phyloP scores from a whole-genome alignment of 2,888 invertebrate genomes.

The Laothoe populi region DNA sequence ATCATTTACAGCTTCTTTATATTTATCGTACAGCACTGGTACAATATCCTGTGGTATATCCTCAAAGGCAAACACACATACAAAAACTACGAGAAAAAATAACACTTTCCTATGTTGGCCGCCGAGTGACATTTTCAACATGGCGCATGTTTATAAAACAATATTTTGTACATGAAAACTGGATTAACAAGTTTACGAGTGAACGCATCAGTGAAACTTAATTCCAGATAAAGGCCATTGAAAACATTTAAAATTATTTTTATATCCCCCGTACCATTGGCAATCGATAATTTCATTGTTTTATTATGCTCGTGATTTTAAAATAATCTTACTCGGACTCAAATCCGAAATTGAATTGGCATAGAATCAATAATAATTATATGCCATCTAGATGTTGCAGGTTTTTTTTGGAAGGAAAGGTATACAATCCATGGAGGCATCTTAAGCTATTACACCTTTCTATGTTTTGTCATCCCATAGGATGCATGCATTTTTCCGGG shows the following conservation, averaged over 20 bases:
- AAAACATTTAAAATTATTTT: constrained; percentile 1
- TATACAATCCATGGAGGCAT: too few relatives aligned
- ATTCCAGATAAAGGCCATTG: constrained; percentile 45
- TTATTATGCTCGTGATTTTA: background rate
- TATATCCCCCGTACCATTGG: background rate
- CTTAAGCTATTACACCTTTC: too few relatives aligned
- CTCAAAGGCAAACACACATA: constrained; percentile 13
- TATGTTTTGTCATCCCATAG: too few relatives aligned
- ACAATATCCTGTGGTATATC: constrained; percentile 41
- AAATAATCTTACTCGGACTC: too few relatives aligned
- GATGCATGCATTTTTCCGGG: too few relatives aligned
- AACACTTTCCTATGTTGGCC: background rate
- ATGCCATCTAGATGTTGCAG: too few relatives aligned
- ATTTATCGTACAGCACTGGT: constrained; percentile 48
- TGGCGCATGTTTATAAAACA: constrained; percentile 11
- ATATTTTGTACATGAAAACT: constrained; percentile 32
- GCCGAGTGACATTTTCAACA: constrained; percentile 9
- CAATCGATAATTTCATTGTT: background rate
- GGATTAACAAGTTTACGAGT: constrained; percentile 42
- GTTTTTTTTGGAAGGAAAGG: too few relatives aligned
- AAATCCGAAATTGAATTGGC: too few relatives aligned
- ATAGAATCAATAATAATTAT: too few relatives aligned
- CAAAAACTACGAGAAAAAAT: background rate
- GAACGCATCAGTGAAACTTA: constrained; percentile 58
- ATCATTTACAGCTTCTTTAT: constrained; percentile 50